Evolutionary conservation across 2,113 vertebrate species (phyloP), one percentile per base, ranked within the genome.

Genomic region (Oophaga pumilio): DNA sequence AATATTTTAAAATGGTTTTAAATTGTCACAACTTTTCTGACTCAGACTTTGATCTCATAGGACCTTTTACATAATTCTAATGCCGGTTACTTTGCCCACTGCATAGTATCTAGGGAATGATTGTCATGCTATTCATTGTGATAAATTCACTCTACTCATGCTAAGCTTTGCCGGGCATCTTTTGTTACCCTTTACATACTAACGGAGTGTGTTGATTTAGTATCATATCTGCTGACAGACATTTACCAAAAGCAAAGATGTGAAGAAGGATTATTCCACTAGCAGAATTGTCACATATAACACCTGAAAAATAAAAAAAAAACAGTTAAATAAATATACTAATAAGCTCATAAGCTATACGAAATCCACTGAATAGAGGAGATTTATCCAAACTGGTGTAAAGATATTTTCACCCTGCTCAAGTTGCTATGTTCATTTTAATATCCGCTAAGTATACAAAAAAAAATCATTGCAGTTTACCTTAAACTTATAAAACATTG

Each of bases 61-160:
- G 28, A 49, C 33, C 26, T n/a, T 43, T 82, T 82, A 13, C n/a
- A 24, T 9, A 15, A 4, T 43, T 64, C 26, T n/a, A 20, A 68
- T 52, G 9, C 20, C 24, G 14, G 20, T 33, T 77, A 24, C 22
- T 50, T 50, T 9, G 15, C 8, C 28, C 33, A 62, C 59, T 28
- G 22, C 15, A 86, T 66, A 56, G 59, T 17, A 86, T 78, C 57
- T 53, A 52, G 50, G 24, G 59, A 78, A 78, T 86, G 71, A 28
- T 17, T 28, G 24, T 12, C 22, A 78, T 86, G 43, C 22, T 50
- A 82, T 22, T 66, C 15, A 50, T 33, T 49, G 33, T 82, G 28
- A 82, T 62, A 49, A 82, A 82, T 22, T 62, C 59, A 82, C 49
- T 22, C 80, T 24, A 43, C 43, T n/a, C 22, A 49, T 50, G 20